Conservation (phyloP, 2,113 vertebrate species). For the Oenanthe melanoleuca region DNA sequence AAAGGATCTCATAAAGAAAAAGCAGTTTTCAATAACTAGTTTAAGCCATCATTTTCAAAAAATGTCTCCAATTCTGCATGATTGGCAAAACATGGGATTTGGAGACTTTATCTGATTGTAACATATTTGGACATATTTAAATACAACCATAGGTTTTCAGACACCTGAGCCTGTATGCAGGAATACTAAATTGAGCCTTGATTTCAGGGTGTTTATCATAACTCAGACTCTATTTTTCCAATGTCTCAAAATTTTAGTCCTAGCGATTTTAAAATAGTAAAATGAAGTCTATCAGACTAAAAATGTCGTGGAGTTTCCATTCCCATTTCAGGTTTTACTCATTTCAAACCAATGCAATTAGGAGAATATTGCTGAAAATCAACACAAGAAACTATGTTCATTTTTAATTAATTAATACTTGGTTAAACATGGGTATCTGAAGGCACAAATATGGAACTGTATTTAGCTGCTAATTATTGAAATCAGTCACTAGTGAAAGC, state of each 20-base stretch:
- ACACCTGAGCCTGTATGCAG: background rate
- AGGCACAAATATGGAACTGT: background rate
- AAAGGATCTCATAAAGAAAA: background rate
- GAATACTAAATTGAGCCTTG: background rate
- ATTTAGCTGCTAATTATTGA: constrained; percentile 15
- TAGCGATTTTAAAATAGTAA: background rate
- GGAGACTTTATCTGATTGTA: background rate
- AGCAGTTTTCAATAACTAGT: background rate
- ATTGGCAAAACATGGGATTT: background rate
- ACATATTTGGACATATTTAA: background rate
- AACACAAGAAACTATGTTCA: background rate
- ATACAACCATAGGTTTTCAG: background rate
- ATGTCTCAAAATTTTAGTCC: background rate
- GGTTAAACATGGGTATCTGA: constrained; percentile 14
- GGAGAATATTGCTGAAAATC: background rate
- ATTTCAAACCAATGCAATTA: background rate
- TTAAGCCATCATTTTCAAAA: background rate
- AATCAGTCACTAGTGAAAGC: constrained; percentile 27
- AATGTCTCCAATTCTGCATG: background rate
- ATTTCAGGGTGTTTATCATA: background rate
- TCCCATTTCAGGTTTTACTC: background rate
- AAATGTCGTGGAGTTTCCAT: background rate
- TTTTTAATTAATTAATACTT: constrained; percentile 42
- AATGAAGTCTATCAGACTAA: background rate
- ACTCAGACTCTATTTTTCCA: background rate